These are phyloP conservation scores for Cepaea hortensis DNA, from an alignment of 2,888 invertebrate species.

Conservation along the genomic window DNA sequence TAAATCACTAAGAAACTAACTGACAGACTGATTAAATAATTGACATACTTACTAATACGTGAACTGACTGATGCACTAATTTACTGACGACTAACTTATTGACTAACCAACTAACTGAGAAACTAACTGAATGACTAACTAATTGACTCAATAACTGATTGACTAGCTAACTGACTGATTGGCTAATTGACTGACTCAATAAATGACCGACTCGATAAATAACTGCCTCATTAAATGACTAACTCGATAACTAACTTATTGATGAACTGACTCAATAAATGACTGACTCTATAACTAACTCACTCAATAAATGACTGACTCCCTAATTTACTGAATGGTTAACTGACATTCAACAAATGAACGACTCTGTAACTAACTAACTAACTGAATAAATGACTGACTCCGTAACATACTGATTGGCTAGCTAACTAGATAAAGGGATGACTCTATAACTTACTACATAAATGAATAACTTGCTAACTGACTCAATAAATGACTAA, in stretches of 20 bases:
- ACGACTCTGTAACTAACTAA: not conserved
- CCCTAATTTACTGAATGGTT: not conserved
- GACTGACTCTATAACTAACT: not conserved
- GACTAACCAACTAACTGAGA: not conserved
- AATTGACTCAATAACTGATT: no score
- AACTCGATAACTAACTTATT: not conserved
- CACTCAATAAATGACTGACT: not conserved
- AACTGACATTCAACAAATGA: no score
- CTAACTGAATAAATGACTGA: conserved; percentile 2
- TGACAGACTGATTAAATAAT: not conserved
- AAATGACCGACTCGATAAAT: not conserved
- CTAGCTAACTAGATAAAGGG: not conserved
- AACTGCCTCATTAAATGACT: not conserved
- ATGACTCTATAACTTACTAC: not conserved
- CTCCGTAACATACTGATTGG: not conserved
- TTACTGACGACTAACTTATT: not conserved
- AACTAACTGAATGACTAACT: no score
- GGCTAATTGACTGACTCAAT: not conserved
- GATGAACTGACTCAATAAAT: not conserved
- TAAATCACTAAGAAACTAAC: not conserved
- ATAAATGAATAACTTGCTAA: not conserved
- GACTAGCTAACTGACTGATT: not conserved
- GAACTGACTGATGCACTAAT: not conserved
- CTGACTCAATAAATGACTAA: conserved; percentile 5
- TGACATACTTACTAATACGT: not conserved